phyloP scores from a whole-genome alignment of 2,113 vertebrate genomes.

The Psilopsiagon aurifrons region DNA sequence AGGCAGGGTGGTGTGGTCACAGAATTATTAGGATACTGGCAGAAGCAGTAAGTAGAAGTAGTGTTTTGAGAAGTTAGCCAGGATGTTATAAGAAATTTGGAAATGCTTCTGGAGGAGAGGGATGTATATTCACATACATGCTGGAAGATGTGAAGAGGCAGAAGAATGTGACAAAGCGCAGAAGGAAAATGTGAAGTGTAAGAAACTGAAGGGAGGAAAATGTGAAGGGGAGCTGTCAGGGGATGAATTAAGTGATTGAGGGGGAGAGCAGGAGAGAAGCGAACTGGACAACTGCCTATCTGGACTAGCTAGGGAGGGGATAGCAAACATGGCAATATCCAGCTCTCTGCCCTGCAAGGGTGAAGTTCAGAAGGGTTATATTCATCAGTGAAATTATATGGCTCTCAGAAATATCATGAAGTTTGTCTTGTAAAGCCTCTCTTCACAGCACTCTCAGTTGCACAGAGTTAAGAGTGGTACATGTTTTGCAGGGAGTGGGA shows the following conservation, averaged over 20 bases:
- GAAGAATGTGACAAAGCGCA: background rate
- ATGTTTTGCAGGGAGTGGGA: background rate
- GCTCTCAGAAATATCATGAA: background rate
- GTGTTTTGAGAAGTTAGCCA: background rate
- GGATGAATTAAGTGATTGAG: accelerated
- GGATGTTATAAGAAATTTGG: background rate
- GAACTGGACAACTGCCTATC: background rate
- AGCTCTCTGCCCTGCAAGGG: background rate
- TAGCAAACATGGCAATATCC: background rate
- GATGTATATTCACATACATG: accelerated
- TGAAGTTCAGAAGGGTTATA: background rate
- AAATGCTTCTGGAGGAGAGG: background rate
- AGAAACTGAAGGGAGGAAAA: background rate
- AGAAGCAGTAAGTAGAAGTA: background rate
- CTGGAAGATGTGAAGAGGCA: background rate
- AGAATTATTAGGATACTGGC: background rate
- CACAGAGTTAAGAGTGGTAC: accelerated
- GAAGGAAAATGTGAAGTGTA: background rate
- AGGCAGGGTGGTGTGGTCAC: background rate
- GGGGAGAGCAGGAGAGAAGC: background rate
- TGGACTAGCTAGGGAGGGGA: background rate
- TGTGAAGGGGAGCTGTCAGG: background rate
- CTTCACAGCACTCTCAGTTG: accelerated
- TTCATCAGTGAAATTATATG: background rate
- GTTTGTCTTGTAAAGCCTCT: background rate